Evolutionary conservation across 2,888 invertebrate species (phyloP), one percentile per base, ranked within the genome.

Genomic region (Eupithecia subfuscata): DNA sequence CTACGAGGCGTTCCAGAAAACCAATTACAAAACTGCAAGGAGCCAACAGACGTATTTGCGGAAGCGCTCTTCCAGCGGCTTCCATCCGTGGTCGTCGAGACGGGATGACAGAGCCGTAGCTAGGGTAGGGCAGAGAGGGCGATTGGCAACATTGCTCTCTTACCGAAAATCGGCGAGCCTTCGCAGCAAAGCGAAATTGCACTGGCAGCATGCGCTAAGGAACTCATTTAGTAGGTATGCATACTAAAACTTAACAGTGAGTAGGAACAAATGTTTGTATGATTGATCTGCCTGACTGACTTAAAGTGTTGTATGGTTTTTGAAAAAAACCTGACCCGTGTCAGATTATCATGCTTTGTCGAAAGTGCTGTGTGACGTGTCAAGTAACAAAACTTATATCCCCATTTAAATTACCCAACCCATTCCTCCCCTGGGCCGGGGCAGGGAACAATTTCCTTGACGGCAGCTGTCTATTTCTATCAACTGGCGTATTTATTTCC

Each of bases 401-500:
- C 9, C 18, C 9, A 18, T 64, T 34, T 4, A 22, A 22, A 22
- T 60, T 25, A 22, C 22, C 8, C 12, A 30, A 52, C 37, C 71
- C 30, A 25, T 1, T 71, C 56, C 71, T 60, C 3, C 74, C 76
- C 74, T 67, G 74, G 63, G 74, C 18, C 22, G 56, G 70, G 64
- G 75, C 80, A 77, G 78, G 75, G 80, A 80, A 81, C 81, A 81
- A 79, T 80, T 81, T 81, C 80, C 78, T 73, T 71, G 70, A 73
- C 78, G 78, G 75, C 80, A 80, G 78, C 79, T 79, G 80, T 81
- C 81, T 79, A 73, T 78, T 76, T 78, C 78, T 78, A 80, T 80
- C 80, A 75, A 76, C 75, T 73, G 76, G 70, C 75, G 73, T 79
- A 78, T 81, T 79, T 80, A 79, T 81, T 80, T 78, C 75, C 73